Conservation (phyloP, 2,797 vertebrate genomes). For the Pseudomugil tenellus region DNA sequence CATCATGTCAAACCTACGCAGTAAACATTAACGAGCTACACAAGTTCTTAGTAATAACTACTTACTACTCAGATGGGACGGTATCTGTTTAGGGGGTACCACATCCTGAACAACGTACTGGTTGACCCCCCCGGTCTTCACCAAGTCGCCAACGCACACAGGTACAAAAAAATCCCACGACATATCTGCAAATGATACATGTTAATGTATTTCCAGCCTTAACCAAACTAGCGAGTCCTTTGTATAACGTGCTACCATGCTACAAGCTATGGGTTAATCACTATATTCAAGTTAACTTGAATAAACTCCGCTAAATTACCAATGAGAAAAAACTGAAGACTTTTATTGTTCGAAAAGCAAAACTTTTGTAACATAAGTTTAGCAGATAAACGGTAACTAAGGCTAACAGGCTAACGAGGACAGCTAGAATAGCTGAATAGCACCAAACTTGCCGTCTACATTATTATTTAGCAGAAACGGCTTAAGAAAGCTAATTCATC, state of each 20-base stretch:
- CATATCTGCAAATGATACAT: conserved; percentile 65
- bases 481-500: accelerated
- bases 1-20: background rate
- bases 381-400: background rate
- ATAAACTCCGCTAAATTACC: background rate
- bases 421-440: background rate
- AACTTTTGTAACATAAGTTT: background rate
- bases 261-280: background rate
- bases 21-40: background rate
- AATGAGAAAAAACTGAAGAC: background rate
- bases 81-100: conserved; percentile 80
- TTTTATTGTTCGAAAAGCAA: background rate
- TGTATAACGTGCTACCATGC: background rate
- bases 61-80: conserved; percentile 83
- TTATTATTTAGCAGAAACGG: background rate
- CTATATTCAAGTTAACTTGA: background rate
- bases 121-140: conserved; percentile 85
- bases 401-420: conserved; percentile 40
- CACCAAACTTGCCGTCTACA: background rate
- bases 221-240: background rate
- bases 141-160: conserved; percentile 84
- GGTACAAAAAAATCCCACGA: conserved; percentile 90
- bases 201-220: background rate
- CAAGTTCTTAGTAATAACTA: background rate
- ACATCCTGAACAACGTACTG: conserved; percentile 92